Evolutionary conservation across 2,888 invertebrate species (phyloP), one percentile per base, ranked within the genome.

Genomic region (Drosophila paracracens): DNA sequence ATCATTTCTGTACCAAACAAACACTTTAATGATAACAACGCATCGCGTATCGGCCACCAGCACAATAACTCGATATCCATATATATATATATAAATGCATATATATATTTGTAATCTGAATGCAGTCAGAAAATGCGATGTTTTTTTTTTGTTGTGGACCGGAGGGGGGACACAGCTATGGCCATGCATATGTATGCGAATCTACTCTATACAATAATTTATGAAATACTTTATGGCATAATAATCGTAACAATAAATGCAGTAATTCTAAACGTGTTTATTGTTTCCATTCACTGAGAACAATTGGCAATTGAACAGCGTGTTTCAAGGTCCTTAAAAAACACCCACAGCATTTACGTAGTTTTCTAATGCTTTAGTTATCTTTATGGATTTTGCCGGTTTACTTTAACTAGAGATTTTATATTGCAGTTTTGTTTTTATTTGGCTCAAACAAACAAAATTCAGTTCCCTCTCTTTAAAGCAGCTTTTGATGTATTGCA

Each of bases 161-260:
- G 40, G 36, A 18, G n/a, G n/a, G n/a, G 63, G 40, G 27, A 27
- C 25, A 31, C 38, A 70, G 60, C 61, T 58, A 58, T 36, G 64
- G 27, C 52, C 74, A 67, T 65, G 48, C 57, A 75, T 58, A 75
- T 64, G 57, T 61, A 64, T 46, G 71, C 59, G 52, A 73, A 65
- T 58, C 38, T 56, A 62, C 68, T 86, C 84, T 70, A 75, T 63
- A 86, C 74, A 83, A 83, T 78, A 86, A 82, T 75, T 84, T 74
- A 82, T 79, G 73, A 68, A 71, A 70, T 72, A 84, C 80, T 80
- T 84, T 85, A 80, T 81, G 63, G 67, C 81, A 80, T 60, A 74
- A 61, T 70, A 74, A 85, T 56, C 68, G 64, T 65, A 80, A 71
- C 56, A 69, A 76, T 88, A 85, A 78, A 78, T 68, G 79, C 79